These are phyloP conservation scores for Athetis lepigone DNA, from an alignment of 2,888 invertebrate genomes.

Conservation along the genomic window DNA sequence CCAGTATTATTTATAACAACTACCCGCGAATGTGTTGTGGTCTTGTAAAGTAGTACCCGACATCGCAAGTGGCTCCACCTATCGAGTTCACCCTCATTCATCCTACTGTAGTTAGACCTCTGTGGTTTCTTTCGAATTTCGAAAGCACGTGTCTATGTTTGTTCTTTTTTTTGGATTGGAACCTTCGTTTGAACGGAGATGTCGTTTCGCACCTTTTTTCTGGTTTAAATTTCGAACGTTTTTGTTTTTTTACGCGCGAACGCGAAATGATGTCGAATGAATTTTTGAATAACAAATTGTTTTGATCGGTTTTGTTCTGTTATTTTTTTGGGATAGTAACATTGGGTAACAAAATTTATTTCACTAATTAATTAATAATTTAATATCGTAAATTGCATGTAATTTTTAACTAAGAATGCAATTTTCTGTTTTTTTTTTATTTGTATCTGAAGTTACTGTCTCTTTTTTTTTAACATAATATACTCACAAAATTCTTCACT, in stretches of 20 bases:
- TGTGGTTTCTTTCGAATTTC: constrained; percentile 58
- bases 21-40: constrained; percentile 61
- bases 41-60: constrained; percentile 58
- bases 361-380: background rate
- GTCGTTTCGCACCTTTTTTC: constrained; percentile 45
- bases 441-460: constrained; percentile 21
- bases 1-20: constrained; percentile 59
- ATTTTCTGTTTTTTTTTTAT: background rate
- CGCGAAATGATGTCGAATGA: constrained; percentile 54
- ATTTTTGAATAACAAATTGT: constrained; percentile 18
- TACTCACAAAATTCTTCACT: constrained; percentile 46
- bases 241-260: constrained; percentile 3
- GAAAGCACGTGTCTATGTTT: constrained; percentile 56
- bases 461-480: constrained; percentile 20
- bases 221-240: constrained; percentile 12
- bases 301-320: constrained; percentile 16
- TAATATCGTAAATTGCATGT: constrained; percentile 15
- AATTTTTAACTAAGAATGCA: background rate
- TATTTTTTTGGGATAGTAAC: constrained; percentile 24
- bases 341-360: background rate
- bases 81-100: constrained; percentile 60
- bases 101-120: constrained; percentile 59
- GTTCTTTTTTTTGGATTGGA: constrained; percentile 22
- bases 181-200: constrained; percentile 25
- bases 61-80: constrained; percentile 67